phyloP scores from a whole-genome alignment of 2,797 vertebrate species.

The Channallabes apus region DNA sequence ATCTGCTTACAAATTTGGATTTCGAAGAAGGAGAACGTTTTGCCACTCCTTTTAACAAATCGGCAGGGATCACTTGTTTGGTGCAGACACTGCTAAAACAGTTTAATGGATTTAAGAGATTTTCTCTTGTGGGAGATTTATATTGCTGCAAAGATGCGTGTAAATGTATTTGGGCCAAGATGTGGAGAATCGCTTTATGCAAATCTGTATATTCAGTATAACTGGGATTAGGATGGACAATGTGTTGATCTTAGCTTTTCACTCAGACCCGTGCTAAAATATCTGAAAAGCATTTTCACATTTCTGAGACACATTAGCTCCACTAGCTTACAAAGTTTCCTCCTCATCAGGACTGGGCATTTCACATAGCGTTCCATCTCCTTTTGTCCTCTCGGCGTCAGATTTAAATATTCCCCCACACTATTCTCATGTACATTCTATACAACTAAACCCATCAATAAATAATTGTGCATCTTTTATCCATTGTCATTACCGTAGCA shows the following conservation, averaged over 20 bases:
- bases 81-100: background rate
- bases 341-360: too few species aligned
- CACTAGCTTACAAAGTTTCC: background rate
- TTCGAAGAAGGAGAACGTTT: constrained; percentile 5
- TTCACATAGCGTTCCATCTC: background rate
- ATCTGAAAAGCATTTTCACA: background rate
- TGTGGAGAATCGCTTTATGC: background rate
- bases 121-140: background rate
- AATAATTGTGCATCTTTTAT: background rate
- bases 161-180: background rate
- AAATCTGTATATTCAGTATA: background rate
- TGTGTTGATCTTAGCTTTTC: background rate
- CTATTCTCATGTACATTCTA: background rate
- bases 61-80: background rate
- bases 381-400: background rate
- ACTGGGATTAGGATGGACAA: background rate
- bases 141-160: background rate
- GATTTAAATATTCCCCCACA: background rate
- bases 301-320: background rate
- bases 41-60: too few species aligned
- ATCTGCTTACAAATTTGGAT: constrained; percentile 7
- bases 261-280: background rate
- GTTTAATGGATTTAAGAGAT: background rate
- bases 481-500: background rate
- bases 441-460: background rate